Evolutionary conservation across 2,888 invertebrate species (phyloP).

Genomic region (Drosophila villosipedis): DNA sequence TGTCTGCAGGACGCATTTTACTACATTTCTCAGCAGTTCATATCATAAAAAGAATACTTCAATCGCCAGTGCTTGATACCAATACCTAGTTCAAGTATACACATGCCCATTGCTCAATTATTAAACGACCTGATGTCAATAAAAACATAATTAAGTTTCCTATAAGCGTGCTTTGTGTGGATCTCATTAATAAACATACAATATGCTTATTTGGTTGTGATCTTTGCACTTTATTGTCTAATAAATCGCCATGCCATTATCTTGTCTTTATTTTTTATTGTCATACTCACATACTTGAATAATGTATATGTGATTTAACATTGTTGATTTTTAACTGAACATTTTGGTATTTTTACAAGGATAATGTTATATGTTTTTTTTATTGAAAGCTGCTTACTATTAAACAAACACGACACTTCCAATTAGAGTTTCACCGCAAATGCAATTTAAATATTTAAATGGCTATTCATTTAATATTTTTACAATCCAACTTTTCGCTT

Average conservation of each 20-base stretch:
- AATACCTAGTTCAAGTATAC: background rate
- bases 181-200: background rate
- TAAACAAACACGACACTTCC: background rate
- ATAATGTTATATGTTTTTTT: background rate
- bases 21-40: background rate
- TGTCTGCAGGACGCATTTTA: background rate
- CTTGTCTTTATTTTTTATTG: background rate
- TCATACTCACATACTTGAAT: background rate
- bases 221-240: background rate
- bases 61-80: background rate
- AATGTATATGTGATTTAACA: background rate
- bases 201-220: background rate
- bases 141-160: background rate
- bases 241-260: background rate
- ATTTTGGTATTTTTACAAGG: too few species aligned
- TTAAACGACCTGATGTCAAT: background rate
- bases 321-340: background rate
- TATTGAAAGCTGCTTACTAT: background rate
- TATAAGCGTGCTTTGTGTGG: too few species aligned
- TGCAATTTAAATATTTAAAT: background rate
- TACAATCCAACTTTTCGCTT: background rate
- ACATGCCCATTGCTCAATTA: background rate
- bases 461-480: background rate
- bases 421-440: background rate
- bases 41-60: constrained; percentile 5